Evolutionary conservation across 1,140 invertebrate species (phyloP), one percentile per base, ranked within the genome.

Genomic region (Bemisia tabaci): DNA sequence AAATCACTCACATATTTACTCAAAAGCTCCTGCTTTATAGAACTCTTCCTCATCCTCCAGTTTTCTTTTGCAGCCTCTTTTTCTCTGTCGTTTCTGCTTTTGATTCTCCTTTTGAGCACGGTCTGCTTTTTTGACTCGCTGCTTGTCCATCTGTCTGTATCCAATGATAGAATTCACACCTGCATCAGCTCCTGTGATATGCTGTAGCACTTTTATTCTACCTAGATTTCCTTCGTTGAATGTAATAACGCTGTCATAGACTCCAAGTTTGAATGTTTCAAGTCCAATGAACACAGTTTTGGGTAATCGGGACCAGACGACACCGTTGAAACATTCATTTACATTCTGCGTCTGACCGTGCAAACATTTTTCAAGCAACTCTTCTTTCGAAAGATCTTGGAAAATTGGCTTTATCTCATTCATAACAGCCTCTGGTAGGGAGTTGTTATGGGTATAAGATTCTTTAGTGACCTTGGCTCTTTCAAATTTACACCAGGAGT

Each of bases 401-500:
- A 68, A 71, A 62, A 62, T 68, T 1, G 60, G 60, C 65, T 70
- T 70, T 2, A 68, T 62, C 21, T 65, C 25, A 26, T 63, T 17
- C 33, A 48, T 48, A 5, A 48, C 33, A 9, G 33, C 33, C 17
- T 5, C 33, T 48, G 33, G 33, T 9, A 48, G 5, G 5, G 33
- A 48, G 33, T 48, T 5, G 5, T 48, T 48, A 17, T 48, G 33
- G 5, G 33, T 9, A 48, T 48, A 48, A 5, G 5, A 5, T 48
- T 48, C 33, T 48, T 48, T 48, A 5, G 33, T 48, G 33, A 48
- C 17, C 33, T 9, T 48, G 5, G 5, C 17, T 48, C 33, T 5
- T 48, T 48, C 5, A 48, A 9, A 48, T 17, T 48, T 48, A 22
- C 72, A 75, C 72, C 73, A 75, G 23, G 60, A 66, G 26, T 71